Evolutionary conservation across 2,888 invertebrate species (phyloP).

Genomic region (Selenia dentaria): DNA sequence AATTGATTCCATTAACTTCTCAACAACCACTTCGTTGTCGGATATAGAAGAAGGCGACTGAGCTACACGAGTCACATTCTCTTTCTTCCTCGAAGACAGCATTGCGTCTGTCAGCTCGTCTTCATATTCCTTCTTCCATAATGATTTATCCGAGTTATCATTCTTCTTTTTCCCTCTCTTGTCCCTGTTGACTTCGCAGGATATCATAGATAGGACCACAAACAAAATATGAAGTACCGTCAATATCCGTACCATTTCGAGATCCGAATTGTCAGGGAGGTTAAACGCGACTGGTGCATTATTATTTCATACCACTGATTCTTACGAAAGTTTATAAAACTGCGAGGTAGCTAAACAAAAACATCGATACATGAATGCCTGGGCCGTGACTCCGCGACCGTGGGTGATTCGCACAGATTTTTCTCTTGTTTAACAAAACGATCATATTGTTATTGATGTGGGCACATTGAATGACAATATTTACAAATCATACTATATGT

Average conservation of each 20-base stretch:
- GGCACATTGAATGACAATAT: constrained; percentile 33
- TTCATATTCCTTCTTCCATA: constrained; percentile 77
- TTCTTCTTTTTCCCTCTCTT: constrained; percentile 50
- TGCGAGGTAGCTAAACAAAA: constrained; percentile 48
- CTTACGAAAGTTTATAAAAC: constrained; percentile 54
- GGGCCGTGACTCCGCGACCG: constrained; percentile 37
- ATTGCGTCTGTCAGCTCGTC: constrained; percentile 69
- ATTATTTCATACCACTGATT: constrained; percentile 3
- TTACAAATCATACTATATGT: constrained; percentile 34
- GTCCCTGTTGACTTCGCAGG: constrained; percentile 41
- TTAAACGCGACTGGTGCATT: constrained; percentile 45
- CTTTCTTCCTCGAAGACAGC: constrained; percentile 49
- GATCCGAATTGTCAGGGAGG: constrained; percentile 43
- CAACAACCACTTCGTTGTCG: constrained; percentile 68
- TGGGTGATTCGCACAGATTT: constrained; percentile 48
- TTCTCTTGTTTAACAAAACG: constrained; percentile 47
- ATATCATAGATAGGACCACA: constrained; percentile 40
- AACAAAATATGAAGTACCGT: constrained; percentile 39
- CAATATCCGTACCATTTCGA: constrained; percentile 51
- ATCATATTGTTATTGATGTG: constrained; percentile 33
- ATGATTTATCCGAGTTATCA: constrained; percentile 51
- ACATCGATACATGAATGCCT: constrained; percentile 42
- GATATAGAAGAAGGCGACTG: constrained; percentile 39
- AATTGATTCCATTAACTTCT: constrained; percentile 70
- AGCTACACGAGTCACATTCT: constrained; percentile 55